Conservation (phyloP, 1,140 invertebrate genomes). For the Drosophila nasuta region DNA sequence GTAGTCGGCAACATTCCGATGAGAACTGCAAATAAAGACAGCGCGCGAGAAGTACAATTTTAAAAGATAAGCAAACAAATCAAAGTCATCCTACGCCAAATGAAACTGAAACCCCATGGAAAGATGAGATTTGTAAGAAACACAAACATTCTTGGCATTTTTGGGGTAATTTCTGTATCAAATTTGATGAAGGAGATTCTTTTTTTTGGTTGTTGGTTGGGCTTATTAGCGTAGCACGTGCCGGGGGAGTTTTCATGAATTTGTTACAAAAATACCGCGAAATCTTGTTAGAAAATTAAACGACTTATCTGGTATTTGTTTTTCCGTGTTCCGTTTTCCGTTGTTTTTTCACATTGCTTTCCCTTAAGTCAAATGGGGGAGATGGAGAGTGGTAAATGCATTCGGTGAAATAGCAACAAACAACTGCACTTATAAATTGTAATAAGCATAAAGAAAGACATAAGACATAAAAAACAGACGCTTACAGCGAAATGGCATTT, state of each 20-base stretch:
- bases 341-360: conserved; percentile 1
- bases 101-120: conserved; percentile 56
- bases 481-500: conserved; percentile 69
- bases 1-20: background rate
- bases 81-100: conserved; percentile 66
- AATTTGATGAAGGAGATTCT: conserved; percentile 60
- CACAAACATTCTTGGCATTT: conserved; percentile 37
- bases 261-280: conserved; percentile 60
- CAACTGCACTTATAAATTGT: conserved; percentile 56
- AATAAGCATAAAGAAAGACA: conserved; percentile 35
- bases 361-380: background rate
- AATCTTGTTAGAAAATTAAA: conserved; percentile 80
- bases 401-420: conserved; percentile 26
- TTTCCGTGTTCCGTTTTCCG: conserved; percentile 12
- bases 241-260: conserved; percentile 46
- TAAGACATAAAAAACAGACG: conserved; percentile 44
- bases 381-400: conserved; percentile 37
- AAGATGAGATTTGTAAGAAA: conserved; percentile 38
- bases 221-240: conserved; percentile 75
- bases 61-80: conserved; percentile 80
- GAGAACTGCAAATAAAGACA: conserved; percentile 1
- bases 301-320: conserved; percentile 65
- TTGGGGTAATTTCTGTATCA: conserved; percentile 49
- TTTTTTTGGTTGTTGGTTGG: conserved; percentile 19
- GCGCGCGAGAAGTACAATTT: conserved; percentile 60